Conservation (phyloP, 1,140 invertebrate genomes). For the Whitmania pigra region DNA sequence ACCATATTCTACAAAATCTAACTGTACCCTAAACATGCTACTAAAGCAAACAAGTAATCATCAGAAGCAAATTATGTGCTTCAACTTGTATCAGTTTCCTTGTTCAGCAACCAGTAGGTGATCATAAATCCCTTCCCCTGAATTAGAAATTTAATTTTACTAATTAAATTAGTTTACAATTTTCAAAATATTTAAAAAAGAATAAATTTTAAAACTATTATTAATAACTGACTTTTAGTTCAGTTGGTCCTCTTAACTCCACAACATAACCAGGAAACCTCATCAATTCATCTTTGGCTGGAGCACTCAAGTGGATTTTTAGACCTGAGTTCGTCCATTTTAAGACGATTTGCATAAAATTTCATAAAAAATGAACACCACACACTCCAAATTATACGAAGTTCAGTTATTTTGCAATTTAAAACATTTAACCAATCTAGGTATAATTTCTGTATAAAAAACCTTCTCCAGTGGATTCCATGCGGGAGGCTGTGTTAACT, state of each 20-base stretch:
- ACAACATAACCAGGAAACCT: conserved; percentile 4
- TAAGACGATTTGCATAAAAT: neutral
- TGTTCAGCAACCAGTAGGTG: conserved; percentile 6
- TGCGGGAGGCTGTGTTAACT: conserved; percentile 52
- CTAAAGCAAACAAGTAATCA: too few relatives aligned
- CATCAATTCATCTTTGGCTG: conserved; percentile 1
- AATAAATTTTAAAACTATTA: neutral
- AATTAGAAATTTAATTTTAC: neutral
- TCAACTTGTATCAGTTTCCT: neutral
- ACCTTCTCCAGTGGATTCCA: conserved; percentile 53
- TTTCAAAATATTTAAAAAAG: neutral
- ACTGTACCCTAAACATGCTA: too few relatives aligned
- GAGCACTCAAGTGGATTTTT: neutral
- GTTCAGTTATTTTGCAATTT: neutral
- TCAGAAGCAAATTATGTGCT: too few relatives aligned
- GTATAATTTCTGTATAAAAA: neutral
- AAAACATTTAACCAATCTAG: neutral
- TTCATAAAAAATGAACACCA: neutral
- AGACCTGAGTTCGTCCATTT: neutral
- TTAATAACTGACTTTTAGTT: conserved; percentile 2
- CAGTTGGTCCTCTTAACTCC: neutral
- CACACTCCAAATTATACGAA: neutral
- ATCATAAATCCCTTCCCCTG: conserved; percentile 1
- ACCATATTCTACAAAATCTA: too few relatives aligned
- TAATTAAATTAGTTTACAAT: neutral